Evolutionary conservation across 2,797 vertebrate species (phyloP).

Genomic region (Chloroceryle inda): DNA sequence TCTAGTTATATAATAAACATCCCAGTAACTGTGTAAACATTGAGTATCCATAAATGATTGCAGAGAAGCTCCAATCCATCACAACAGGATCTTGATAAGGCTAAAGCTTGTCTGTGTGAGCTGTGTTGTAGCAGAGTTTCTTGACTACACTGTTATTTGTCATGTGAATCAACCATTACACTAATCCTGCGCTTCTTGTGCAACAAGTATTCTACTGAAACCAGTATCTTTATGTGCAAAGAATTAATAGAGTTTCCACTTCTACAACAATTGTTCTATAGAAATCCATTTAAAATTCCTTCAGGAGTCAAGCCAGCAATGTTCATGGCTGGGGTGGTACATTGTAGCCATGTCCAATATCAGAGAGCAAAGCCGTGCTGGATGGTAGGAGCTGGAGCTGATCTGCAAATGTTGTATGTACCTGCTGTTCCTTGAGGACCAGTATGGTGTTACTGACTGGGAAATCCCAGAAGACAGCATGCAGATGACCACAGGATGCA

Average conservation of each 20-base stretch:
- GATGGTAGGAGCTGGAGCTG: neutral
- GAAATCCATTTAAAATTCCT: neutral
- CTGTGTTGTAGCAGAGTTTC: neutral
- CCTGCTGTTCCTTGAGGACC: neutral
- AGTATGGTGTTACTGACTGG: accelerated
- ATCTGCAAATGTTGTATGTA: accelerated
- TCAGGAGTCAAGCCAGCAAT: neutral
- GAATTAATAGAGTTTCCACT: neutral
- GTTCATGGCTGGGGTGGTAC: too few species aligned
- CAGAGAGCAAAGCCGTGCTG: neutral
- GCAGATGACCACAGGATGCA: accelerated
- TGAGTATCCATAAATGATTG: neutral
- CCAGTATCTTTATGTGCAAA: neutral
- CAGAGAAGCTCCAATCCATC: neutral
- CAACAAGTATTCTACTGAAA: neutral
- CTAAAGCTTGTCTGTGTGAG: neutral
- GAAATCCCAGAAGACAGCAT: accelerated
- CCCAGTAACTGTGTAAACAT: neutral
- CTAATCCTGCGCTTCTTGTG: neutral
- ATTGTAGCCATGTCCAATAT: accelerated
- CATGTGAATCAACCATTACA: neutral
- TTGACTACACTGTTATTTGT: neutral
- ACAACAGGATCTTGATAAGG: neutral
- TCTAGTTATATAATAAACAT: neutral
- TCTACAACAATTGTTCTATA: neutral